Evolutionary conservation across 1,140 invertebrate species (phyloP).

Genomic region (Scaptomyza hsui): DNA sequence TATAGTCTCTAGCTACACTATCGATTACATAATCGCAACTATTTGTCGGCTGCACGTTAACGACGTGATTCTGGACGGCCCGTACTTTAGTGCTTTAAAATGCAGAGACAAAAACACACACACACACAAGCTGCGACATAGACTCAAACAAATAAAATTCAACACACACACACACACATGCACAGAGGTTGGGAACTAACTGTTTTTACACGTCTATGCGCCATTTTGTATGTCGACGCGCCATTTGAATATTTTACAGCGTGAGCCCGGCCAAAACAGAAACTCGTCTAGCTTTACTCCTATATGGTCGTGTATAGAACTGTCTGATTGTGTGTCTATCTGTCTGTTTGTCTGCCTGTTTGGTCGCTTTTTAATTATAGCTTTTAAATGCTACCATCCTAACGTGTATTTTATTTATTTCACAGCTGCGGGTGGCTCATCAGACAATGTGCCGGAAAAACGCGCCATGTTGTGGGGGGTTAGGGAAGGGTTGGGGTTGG

Average conservation of each 20-base stretch:
- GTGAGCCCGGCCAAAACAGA: constrained; percentile 29
- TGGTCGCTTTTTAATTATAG: constrained; percentile 82
- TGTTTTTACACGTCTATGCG: constrained; percentile 72
- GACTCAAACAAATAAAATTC: constrained; percentile 50
- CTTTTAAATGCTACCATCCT: constrained; percentile 75
- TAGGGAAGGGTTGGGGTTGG: background rate
- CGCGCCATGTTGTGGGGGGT: constrained; percentile 60
- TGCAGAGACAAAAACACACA: constrained; percentile 36
- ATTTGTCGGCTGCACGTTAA: constrained; percentile 54
- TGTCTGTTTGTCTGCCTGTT: constrained; percentile 38
- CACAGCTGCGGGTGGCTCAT: constrained; percentile 75
- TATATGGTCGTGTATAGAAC: constrained; percentile 12
- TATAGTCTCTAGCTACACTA: constrained; percentile 10
- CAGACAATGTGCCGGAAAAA: constrained; percentile 78
- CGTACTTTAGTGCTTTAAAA: constrained; percentile 61
- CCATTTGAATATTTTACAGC: constrained; percentile 76
- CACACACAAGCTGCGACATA: constrained; percentile 22
- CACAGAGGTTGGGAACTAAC: constrained; percentile 22
- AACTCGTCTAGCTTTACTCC: constrained; percentile 54
- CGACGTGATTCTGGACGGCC: constrained; percentile 31
- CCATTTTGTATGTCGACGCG: constrained; percentile 75
- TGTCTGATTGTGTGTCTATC: constrained; percentile 20
- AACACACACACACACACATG: constrained; percentile 22
- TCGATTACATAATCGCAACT: constrained; percentile 35
- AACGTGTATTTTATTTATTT: constrained; percentile 82